These are phyloP conservation scores for Leptodactylus fallax DNA, from an alignment of 2,797 vertebrate species.

Conservation along the genomic window DNA sequence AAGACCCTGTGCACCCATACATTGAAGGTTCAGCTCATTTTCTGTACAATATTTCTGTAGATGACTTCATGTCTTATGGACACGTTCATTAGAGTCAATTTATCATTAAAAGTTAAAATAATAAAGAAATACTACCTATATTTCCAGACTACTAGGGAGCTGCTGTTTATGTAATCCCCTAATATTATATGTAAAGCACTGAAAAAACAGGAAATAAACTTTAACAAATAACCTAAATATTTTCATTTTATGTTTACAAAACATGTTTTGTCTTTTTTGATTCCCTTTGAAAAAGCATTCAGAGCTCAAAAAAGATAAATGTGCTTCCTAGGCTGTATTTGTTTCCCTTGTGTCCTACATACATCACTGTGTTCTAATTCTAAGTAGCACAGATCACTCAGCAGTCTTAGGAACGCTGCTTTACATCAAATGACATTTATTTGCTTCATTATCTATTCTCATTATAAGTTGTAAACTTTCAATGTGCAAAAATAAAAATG, in stretches of 20 bases:
- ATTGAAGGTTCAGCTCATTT: no score
- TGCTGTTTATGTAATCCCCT: neutral
- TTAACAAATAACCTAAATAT: neutral
- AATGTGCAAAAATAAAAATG: constrained; percentile 4
- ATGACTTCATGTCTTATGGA: no score
- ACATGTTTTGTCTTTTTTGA: neutral
- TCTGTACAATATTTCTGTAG: no score
- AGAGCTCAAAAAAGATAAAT: neutral
- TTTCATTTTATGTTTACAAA: neutral
- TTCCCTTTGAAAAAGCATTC: neutral
- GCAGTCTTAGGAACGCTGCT: neutral
- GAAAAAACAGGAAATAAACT: neutral
- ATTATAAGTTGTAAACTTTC: constrained; percentile 27
- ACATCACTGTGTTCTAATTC: constrained; percentile 27
- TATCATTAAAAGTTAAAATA: neutral
- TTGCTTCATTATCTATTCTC: constrained; percentile 4
- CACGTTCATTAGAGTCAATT: neutral
- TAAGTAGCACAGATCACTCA: constrained; percentile 15
- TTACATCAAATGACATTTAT: constrained; percentile 45
- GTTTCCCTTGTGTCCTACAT: constrained; percentile 14
- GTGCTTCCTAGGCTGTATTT: neutral
- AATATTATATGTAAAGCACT: neutral
- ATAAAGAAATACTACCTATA: neutral
- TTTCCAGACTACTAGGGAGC: neutral
- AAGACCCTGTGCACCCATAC: no score